phyloP scores from a whole-genome alignment of 2,113 vertebrate genomes.

The Mesoclemmys tuberculata region DNA sequence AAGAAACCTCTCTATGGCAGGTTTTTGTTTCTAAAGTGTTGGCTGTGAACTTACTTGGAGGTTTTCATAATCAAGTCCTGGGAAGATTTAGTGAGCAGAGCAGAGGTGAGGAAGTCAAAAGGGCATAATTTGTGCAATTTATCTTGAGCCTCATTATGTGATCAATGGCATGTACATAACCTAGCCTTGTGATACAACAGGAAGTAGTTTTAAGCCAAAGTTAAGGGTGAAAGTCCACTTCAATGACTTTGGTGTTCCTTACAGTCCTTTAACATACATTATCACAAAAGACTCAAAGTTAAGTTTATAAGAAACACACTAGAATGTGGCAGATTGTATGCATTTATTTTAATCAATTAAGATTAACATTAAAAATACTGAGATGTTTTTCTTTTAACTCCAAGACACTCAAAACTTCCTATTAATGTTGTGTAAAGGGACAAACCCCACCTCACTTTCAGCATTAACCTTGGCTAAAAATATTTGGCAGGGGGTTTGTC shows the following conservation, averaged over 20 bases:
- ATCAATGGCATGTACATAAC: background rate
- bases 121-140: background rate
- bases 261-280: background rate
- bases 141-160: background rate
- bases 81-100: background rate
- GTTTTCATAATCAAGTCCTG: background rate
- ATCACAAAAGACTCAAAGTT: background rate
- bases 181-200: background rate
- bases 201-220: background rate
- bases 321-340: background rate
- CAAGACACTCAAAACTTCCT: no score
- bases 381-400: no score
- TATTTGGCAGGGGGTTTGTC: no score
- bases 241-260: background rate
- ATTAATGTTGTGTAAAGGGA: no score
- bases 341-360: no score
- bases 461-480: no score
- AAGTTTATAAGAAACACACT: background rate
- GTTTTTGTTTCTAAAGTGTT: background rate
- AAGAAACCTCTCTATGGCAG: background rate
- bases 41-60: background rate
- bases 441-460: no score
- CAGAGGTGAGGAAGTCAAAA: background rate
- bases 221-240: background rate
- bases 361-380: no score